phyloP scores from a whole-genome alignment of 2,113 vertebrate genomes.

The Poeciliopsis prolifica region DNA sequence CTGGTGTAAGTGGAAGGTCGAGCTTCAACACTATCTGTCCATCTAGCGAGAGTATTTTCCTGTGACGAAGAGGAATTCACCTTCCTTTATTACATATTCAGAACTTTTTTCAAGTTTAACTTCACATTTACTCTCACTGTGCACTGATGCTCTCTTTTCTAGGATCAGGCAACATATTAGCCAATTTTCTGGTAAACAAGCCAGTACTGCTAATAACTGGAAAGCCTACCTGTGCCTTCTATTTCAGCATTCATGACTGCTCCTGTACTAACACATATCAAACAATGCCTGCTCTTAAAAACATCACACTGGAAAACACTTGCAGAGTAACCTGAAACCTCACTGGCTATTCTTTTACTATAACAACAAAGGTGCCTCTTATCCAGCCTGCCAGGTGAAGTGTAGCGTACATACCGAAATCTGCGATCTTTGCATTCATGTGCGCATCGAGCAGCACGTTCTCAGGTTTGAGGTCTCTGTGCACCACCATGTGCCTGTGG shows the following conservation, averaged over 20 bases:
- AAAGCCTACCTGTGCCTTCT: not conserved
- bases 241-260: not conserved
- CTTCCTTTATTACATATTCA: not conserved
- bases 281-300: not conserved
- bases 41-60: too few relatives aligned
- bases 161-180: not conserved
- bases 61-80: not conserved
- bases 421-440: constrained; percentile 99
- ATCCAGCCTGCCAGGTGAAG: not conserved
- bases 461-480: constrained; percentile 97
- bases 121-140: not conserved
- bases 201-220: not conserved
- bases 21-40: not conserved
- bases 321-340: not conserved
- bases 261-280: not conserved
- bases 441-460: constrained; percentile 98
- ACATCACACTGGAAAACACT: not conserved
- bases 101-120: not conserved
- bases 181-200: not conserved
- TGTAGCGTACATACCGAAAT: constrained; percentile 86
- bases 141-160: not conserved
- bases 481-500: constrained; percentile 98
- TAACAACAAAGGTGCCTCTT: not conserved
- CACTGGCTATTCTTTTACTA: not conserved
- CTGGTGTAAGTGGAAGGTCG: not conserved